Evolutionary conservation across 1,140 invertebrate genomes (phyloP).

Genomic region (Euura lappo): DNA sequence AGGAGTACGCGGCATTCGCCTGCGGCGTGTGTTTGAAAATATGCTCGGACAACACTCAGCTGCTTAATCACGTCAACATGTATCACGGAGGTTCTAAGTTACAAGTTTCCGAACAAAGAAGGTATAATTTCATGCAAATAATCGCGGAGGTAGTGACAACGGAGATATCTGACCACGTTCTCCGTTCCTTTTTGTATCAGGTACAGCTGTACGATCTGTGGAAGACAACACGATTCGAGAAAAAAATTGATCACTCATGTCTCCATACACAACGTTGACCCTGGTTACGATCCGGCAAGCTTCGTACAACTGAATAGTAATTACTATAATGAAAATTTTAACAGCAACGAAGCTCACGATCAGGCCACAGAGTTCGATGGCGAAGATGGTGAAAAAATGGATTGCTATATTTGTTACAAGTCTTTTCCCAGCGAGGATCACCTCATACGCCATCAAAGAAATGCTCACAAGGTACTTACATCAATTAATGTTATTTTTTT

Average conservation of each 20-base stretch:
- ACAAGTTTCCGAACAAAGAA: constrained; percentile 50
- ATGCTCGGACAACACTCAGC: constrained; percentile 57
- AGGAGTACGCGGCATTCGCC: constrained; percentile 62
- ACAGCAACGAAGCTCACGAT: constrained; percentile 46
- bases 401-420: constrained; percentile 60
- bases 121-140: constrained; percentile 39
- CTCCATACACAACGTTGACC: constrained; percentile 63
- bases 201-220: constrained; percentile 65
- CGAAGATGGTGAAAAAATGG: constrained; percentile 52
- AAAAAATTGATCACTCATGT: constrained; percentile 66
- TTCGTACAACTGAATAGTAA: constrained; percentile 62
- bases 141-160: too few relatives aligned
- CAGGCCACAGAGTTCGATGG: constrained; percentile 45
- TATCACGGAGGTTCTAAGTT: constrained; percentile 57
- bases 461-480: constrained; percentile 50
- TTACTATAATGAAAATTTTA: constrained; percentile 51
- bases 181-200: constrained; percentile 24
- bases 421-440: constrained; percentile 60
- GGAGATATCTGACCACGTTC: too few relatives aligned
- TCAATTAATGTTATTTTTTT: too few relatives aligned
- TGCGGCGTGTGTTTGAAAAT: constrained; percentile 67
- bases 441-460: constrained; percentile 60
- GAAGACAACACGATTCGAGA: constrained; percentile 64
- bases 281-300: constrained; percentile 58
- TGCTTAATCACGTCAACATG: constrained; percentile 61